Base-by-base conservation (phyloP, 2,113 vertebrate species). In the Pipa parva region DNA sequence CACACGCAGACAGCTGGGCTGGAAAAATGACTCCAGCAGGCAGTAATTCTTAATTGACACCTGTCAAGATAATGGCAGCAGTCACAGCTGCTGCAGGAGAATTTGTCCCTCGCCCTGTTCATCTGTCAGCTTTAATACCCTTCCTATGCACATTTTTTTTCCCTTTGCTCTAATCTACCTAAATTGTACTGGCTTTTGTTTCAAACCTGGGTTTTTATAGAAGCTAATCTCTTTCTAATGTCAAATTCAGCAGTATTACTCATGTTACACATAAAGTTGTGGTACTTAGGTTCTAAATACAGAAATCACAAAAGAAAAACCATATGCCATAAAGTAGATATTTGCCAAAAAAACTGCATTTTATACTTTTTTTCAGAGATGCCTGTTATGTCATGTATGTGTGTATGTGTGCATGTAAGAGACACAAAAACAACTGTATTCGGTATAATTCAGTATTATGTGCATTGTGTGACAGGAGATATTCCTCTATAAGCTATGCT, bases 1-100 rank as follows among this genome's bases (percentile, higher is more conserved):
- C 89, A 91, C 91, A 92, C 90, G 86, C 88, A 88, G 93, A 94
- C 92, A 93, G 92, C 92, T 91, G 91, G 89, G 90, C 89, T 91
- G 89, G 88, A 88, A 89, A 86, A 91, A 91, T 87, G 88, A 89
- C 89, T 92, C 84, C 89, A 89, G 92, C 92, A 89, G 79, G 93
- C 93, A 94, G 93, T 97, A 95, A 95, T 97, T 98, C 95, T 96
- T 97, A 99, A 99, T 97, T 97, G 96, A 99, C 95, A 98, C 92
- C 95, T 97, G 95, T 97, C 96, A 95, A 89, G 90, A 90, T 89
- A 90, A 89, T 89, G 87, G 86, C 81, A 71, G 85, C 85, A 87
- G 89, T 88, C 91, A 89, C 94, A 95, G 94, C 92, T 95, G 93
- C 91, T 88, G 90, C 84, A 83, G 86, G 89, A 89, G 89, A 90